A percentile compares a stretch with the other conserved stretches of the same genome.
Evolutionary conservation across 2,888 invertebrate genomes (phyloP).

Genomic region (Zygogramma bicolorata): DNA sequence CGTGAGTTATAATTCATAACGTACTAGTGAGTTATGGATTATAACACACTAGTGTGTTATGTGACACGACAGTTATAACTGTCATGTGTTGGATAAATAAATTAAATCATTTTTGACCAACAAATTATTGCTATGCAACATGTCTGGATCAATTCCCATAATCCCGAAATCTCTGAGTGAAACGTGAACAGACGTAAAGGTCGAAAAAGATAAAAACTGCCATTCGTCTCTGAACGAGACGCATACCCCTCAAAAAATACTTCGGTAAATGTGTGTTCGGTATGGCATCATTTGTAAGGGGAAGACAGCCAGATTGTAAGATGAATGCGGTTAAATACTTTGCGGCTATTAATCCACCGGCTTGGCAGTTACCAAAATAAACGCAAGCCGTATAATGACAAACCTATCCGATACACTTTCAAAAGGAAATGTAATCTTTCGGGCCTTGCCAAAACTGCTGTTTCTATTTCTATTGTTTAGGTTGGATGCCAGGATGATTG

Average conservation of each 20-base stretch:
- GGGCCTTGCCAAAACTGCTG: conserved; percentile 22
- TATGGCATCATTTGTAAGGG: conserved; percentile 63
- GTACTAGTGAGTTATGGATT: too few species aligned
- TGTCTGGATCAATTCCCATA: not conserved
- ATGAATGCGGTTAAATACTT: conserved; percentile 64
- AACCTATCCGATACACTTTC: conserved; percentile 36
- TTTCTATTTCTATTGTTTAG: conserved; percentile 28
- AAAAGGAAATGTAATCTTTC: conserved; percentile 22
- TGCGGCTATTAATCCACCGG: conserved; percentile 62
- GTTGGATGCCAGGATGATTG: conserved; percentile 24
- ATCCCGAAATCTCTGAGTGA: not conserved
- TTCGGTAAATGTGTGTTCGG: conserved; percentile 48
- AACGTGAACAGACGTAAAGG: not conserved
- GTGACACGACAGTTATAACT: too few species aligned
- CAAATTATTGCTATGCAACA: not conserved
- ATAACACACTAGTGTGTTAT: too few species aligned
- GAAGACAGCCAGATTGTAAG: conserved; percentile 59
- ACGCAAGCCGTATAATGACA: conserved; percentile 42
- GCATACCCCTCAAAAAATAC: conserved; percentile 46
- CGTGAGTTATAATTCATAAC: too few species aligned
- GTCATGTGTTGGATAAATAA: too few species aligned
- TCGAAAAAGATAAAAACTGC: conserved; percentile 20
- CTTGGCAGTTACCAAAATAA: conserved; percentile 64
- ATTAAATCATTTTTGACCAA: not conserved
- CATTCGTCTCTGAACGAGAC: conserved; percentile 16